Percentiles rank a stretch among this genome's conserved stretches.
phyloP scores from a whole-genome alignment of 64 coral and sea anemone species.

The Catalaphyllia jardinei region DNA sequence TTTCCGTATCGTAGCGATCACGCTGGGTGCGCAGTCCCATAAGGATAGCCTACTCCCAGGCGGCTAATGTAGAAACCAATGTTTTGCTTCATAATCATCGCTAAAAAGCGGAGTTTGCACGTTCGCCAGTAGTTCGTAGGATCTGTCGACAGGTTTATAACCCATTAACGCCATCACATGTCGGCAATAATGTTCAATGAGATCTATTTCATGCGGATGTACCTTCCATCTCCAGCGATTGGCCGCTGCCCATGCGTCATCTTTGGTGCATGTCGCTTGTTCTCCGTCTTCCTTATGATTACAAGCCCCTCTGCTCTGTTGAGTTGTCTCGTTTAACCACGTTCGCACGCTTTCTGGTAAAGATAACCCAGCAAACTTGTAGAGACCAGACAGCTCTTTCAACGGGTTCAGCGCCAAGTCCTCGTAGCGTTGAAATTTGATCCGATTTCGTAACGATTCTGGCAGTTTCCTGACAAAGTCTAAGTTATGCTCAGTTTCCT shows the following conservation, averaged over 20 bases:
- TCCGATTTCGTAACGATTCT: not conserved
- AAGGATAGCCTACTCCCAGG: too few relatives aligned
- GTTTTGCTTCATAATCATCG: slow-evolving; percentile 10
- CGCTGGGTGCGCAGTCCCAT: not conserved
- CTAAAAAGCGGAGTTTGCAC: not conserved
- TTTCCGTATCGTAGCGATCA: too few relatives aligned
- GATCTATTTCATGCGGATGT: not conserved
- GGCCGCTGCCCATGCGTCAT: slow-evolving; percentile 2
- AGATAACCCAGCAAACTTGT: slow-evolving; percentile 34
- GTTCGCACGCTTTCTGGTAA: not conserved
- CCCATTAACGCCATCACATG: not conserved
- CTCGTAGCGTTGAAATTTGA: slow-evolving; percentile 30
- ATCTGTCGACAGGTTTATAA: not conserved
- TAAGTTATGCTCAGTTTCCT: slow-evolving; percentile 37
- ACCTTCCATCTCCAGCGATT: slow-evolving; percentile 44
- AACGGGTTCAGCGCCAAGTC: slow-evolving; percentile 25
- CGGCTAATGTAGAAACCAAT: slow-evolving; percentile 1
- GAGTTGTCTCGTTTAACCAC: slow-evolving; percentile 24
- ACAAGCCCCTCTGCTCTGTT: not conserved
- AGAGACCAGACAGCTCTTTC: not conserved
- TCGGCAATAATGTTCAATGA: slow-evolving; percentile 19
- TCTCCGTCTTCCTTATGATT: not conserved
- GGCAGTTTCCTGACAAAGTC: not conserved
- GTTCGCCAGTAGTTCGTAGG: not conserved
- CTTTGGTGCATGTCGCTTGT: slow-evolving; percentile 5